Evolutionary conservation across 2,113 vertebrate genomes (phyloP).

Genomic region (Thermophis baileyi): DNA sequence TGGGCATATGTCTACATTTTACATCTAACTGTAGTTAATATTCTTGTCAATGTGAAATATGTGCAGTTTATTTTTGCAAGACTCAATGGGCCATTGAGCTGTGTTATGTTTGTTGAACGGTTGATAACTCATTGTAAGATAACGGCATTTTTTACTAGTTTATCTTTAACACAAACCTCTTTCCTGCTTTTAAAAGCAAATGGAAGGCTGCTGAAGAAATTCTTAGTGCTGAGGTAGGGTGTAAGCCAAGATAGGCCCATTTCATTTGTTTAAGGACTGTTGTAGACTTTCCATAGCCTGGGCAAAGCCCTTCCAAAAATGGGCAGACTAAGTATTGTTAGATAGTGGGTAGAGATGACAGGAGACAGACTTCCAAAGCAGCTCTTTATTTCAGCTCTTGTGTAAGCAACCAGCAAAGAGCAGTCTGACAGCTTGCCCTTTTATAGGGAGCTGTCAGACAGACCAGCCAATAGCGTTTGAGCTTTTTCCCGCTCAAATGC

Average conservation of each 20-base stretch:
- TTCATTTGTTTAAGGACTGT: not conserved
- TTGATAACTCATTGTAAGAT: not conserved
- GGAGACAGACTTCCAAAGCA: no score
- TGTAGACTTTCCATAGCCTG: not conserved
- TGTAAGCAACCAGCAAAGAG: no score
- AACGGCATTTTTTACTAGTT: not conserved
- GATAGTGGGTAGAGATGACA: no score
- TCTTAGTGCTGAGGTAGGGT: not conserved
- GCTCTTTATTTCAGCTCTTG: no score
- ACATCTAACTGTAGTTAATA: not conserved
- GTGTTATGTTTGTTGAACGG: not conserved
- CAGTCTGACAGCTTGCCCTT: no score
- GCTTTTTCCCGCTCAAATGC: no score
- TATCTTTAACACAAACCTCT: not conserved
- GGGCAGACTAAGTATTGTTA: not conserved
- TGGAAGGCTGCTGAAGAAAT: not conserved
- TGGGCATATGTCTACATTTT: not conserved
- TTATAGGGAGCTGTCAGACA: no score
- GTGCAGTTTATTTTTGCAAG: not conserved
- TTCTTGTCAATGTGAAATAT: not conserved
- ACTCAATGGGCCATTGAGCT: not conserved
- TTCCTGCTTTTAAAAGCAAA: not conserved
- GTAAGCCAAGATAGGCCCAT: not conserved
- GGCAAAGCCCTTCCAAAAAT: not conserved
- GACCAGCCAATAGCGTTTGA: no score